A percentile compares a stretch with the other conserved stretches of the same genome.
These are phyloP conservation scores for Anabacerthia variegaticeps DNA, from an alignment of 2,797 vertebrate species.

Conservation along the genomic window DNA sequence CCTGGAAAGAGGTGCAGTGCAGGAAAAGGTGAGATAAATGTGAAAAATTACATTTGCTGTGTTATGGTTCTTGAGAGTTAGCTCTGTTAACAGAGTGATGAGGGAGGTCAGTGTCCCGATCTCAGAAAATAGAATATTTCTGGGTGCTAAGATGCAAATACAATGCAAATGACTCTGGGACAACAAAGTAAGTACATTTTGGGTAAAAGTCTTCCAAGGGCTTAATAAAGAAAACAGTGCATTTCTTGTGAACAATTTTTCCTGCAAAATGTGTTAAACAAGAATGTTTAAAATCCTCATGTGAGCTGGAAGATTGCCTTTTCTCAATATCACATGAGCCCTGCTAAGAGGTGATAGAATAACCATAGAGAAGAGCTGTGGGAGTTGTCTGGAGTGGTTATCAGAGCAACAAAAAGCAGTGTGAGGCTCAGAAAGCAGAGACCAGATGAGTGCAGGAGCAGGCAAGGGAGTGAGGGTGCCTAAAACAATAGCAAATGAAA, in stretches of 20 bases:
- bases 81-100: not conserved
- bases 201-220: not conserved
- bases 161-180: not conserved
- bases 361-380: not conserved
- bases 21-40: not conserved
- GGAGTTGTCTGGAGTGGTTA: not conserved
- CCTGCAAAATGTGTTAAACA: not conserved
- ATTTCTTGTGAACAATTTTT: not conserved
- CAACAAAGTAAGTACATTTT: not conserved
- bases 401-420: not conserved
- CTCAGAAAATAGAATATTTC: not conserved
- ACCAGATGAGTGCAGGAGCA: rapidly evolving
- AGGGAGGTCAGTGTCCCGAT: rapidly evolving
- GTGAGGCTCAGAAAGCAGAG: not conserved
- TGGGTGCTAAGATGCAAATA: not conserved
- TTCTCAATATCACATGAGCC: not conserved
- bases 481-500: not conserved
- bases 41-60: not conserved
- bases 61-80: not conserved
- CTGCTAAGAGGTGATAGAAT: not conserved
- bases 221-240: not conserved
- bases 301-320: not conserved
- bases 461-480: not conserved
- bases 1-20: not conserved
- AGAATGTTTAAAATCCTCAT: not conserved